Base-by-base conservation (phyloP, 2,797 vertebrate genomes). In the Protonibea diacanthus region DNA sequence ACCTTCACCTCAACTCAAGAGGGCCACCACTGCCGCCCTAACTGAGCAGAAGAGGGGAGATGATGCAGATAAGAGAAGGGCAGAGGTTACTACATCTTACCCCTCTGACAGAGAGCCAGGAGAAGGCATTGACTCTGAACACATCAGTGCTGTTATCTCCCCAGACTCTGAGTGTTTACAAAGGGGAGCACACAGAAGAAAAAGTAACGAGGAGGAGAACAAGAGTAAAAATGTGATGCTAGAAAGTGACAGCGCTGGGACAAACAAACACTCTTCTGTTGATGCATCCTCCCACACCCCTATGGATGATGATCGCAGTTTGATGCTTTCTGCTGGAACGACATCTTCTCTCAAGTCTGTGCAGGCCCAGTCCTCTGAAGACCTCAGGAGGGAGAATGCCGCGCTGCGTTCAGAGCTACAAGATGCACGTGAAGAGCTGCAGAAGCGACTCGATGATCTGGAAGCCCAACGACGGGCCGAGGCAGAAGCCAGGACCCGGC, bases 111-210 rank as follows among this genome's bases (percentile, higher is more conserved):
- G 95, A 91, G 95, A 96, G 68, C 95, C 95, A 3, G 95, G 93
- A 13, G 95, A 96, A 81, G 95, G 95, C 75, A 95, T 95, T 0
- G 95, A 96, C 76, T 92, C 95, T 0, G 94, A 96, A 80, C 91
- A 95, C 72, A 93, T 95, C 51, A 66, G 42, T 25, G 71, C 59
- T 40, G 45, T 83, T 33, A 76, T 61, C 27, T 81, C 88, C n/a
- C 38, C 81, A 59, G 78, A 90, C 66, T 81, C 85, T 4, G 89
- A 95, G 47, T 23, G 63, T 68, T 83, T 78, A 42, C 56, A 76
- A 57, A 78, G 55, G 66, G 52, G 14, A 73, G 65, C 9, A 82
- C 52, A 62, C 40, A 76, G 53, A 67, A 74, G 25, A 63, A 81
- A 29, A 49, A 68, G 56, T 58, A 72, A 80, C 2, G 63, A 74